phyloP scores from a whole-genome alignment of 2,797 vertebrate species.

The Myripristis murdjan region DNA sequence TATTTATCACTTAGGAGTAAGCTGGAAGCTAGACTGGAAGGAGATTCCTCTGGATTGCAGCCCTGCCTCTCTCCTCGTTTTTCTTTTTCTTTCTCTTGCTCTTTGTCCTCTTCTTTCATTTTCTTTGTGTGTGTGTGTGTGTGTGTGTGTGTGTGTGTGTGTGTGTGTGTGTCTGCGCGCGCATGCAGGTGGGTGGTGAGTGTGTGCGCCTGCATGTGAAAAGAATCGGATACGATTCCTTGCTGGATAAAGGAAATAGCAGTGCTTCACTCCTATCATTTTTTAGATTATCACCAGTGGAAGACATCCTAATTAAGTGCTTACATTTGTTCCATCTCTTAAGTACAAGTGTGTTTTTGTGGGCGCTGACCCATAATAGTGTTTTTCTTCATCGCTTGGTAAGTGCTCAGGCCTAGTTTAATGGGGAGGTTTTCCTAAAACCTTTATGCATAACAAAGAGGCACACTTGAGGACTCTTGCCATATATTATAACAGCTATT shows the following conservation, averaged over 20 bases:
- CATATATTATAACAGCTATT: slow-evolving; percentile 55
- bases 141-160: slow-evolving; percentile 22
- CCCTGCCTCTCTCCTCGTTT: slow-evolving; percentile 9
- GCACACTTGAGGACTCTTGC: slow-evolving; percentile 47
- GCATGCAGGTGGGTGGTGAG: background rate
- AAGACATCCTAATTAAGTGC: slow-evolving; percentile 71
- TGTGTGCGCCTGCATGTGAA: slow-evolving; percentile 27
- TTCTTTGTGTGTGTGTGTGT: slow-evolving; percentile 33
- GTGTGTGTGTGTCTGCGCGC: slow-evolving; percentile 19
- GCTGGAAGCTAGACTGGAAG: slow-evolving; percentile 70
- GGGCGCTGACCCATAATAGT: slow-evolving; percentile 36
- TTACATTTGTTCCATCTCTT: slow-evolving; percentile 57
- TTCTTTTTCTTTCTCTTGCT: slow-evolving; percentile 19
- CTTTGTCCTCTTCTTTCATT: slow-evolving; percentile 4
- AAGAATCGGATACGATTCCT: slow-evolving; percentile 15
- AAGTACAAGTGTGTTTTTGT: slow-evolving; percentile 57
- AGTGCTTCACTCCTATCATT: slow-evolving; percentile 62
- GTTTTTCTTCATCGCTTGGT: slow-evolving; percentile 36
- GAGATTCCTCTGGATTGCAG: slow-evolving; percentile 58
- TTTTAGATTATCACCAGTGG: slow-evolving; percentile 77
- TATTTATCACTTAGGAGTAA: slow-evolving; percentile 80
- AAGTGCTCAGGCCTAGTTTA: slow-evolving; percentile 41
- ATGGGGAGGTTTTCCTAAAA: slow-evolving; percentile 44
- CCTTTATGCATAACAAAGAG: slow-evolving; percentile 47
- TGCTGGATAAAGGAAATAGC: background rate